phyloP scores from a whole-genome alignment of 2,888 invertebrate genomes.

The Tinea pellionella region DNA sequence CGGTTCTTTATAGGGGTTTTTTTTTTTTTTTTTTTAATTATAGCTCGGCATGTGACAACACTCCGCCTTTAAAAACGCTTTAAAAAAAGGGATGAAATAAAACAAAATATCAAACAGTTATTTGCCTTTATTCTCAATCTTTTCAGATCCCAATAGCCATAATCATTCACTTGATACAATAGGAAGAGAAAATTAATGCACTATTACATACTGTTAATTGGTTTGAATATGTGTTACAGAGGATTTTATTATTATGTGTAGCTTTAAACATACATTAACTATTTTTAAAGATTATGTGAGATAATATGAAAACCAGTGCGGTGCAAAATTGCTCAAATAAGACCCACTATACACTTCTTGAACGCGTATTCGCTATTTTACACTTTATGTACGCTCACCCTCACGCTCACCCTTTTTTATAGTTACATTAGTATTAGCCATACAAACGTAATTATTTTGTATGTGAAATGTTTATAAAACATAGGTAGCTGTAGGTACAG shows the following conservation, averaged over 20 bases:
- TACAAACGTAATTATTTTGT: too few species aligned
- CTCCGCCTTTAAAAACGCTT: too few species aligned
- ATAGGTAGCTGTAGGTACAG: too few species aligned
- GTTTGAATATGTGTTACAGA: constrained; percentile 66
- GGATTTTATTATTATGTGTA: constrained; percentile 57
- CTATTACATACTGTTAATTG: constrained; percentile 67
- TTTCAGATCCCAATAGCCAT: constrained; percentile 66
- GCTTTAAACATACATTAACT: constrained; percentile 46
- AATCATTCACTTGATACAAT: constrained; percentile 63
- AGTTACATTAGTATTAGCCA: too few species aligned
- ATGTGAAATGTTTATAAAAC: too few species aligned
- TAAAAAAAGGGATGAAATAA: constrained; percentile 29
- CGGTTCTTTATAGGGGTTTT: too few species aligned
- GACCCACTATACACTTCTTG: background rate
- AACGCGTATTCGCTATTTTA: background rate
- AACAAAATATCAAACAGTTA: constrained; percentile 65
- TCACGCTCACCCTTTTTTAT: too few species aligned
- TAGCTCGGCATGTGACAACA: too few species aligned
- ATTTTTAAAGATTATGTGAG: constrained; percentile 60
- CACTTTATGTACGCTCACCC: too few species aligned
- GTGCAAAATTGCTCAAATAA: constrained; percentile 47
- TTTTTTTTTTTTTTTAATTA: too few species aligned
- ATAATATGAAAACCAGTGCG: constrained; percentile 66
- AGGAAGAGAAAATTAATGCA: constrained; percentile 64
- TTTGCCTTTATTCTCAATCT: constrained; percentile 66